Percentiles rank a stretch among this genome's conserved stretches.
phyloP scores from a whole-genome alignment of 1,140 invertebrate genomes.

The Latrodectus geometricus region DNA sequence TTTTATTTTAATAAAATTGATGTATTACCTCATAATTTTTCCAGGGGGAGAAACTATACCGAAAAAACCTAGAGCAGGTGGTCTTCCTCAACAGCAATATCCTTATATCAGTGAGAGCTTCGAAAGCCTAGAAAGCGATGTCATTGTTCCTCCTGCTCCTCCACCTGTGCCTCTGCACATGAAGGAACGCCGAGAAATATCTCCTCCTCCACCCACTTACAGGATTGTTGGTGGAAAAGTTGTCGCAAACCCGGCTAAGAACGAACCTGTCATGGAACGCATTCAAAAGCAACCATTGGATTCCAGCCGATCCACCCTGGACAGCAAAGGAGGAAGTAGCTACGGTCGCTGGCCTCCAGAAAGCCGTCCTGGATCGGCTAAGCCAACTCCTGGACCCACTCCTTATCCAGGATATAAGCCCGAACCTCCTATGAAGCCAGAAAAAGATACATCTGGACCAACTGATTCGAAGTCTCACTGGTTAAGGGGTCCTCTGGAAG shows the following conservation, averaged over 20 bases:
- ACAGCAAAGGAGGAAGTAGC: slow-evolving; percentile 7
- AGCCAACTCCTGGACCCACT: neutral
- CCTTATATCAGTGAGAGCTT: slow-evolving; percentile 52
- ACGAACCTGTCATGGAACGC: neutral
- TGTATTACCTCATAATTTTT: neutral
- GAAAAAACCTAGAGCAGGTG: neutral
- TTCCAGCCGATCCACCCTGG: neutral
- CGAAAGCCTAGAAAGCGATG: slow-evolving; percentile 36
- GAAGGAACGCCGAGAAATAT: slow-evolving; percentile 29
- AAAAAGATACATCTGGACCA: neutral
- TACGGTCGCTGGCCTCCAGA: slow-evolving; percentile 11
- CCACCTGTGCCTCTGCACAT: slow-evolving; percentile 37
- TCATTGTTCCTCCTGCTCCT: slow-evolving; percentile 35
- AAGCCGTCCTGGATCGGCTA: neutral
- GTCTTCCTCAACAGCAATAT: slow-evolving; percentile 6
- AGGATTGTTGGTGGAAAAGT: slow-evolving; percentile 51
- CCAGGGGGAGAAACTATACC: slow-evolving; percentile 49
- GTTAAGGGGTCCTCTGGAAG: slow-evolving; percentile 41
- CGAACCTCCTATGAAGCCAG: neutral
- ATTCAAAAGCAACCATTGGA: neutral
- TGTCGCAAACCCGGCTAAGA: slow-evolving; percentile 41
- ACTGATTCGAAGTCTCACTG: slow-evolving; percentile 18
- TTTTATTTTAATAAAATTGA: no score
- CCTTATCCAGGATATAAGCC: slow-evolving; percentile 2
- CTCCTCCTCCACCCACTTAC: slow-evolving; percentile 24